Evolutionary conservation across 2,888 invertebrate species (phyloP).

Genomic region (Pandemis corylana): DNA sequence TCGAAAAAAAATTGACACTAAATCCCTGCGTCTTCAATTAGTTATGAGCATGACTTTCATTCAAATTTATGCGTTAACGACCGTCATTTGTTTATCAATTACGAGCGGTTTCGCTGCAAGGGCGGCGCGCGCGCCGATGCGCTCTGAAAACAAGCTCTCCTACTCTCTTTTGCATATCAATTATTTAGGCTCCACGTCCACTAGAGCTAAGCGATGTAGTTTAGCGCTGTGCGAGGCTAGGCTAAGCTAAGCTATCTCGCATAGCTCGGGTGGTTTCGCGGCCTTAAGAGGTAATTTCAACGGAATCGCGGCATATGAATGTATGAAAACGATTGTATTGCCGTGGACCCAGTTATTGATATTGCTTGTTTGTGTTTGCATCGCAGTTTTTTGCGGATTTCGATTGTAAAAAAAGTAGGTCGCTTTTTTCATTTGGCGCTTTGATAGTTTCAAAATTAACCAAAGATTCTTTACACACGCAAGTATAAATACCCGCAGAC

Average conservation of each 20-base stretch:
- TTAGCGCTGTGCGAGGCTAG: no score
- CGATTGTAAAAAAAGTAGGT: neutral
- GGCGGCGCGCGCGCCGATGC: constrained; percentile 51
- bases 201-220: no score
- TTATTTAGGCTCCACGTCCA: neutral
- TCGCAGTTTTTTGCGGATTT: neutral
- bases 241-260: no score
- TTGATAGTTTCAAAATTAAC: neutral
- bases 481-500: neutral
- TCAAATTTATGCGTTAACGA: constrained; percentile 1
- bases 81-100: constrained; percentile 27
- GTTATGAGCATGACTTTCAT: neutral
- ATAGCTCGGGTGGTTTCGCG: no score
- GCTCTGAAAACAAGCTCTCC: constrained; percentile 54
- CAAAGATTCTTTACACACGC: no score
- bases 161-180: constrained; percentile 12
- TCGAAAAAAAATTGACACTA: neutral
- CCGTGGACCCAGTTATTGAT: neutral
- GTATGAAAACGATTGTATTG: neutral
- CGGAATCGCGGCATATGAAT: neutral
- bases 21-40: neutral
- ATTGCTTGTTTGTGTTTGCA: neutral
- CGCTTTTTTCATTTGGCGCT: neutral
- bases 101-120: constrained; percentile 16
- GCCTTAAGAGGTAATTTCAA: neutral